Evolutionary conservation across 2,888 invertebrate genomes (phyloP), one percentile per base, ranked within the genome.

Genomic region (Mesopsocus fuscifrons): DNA sequence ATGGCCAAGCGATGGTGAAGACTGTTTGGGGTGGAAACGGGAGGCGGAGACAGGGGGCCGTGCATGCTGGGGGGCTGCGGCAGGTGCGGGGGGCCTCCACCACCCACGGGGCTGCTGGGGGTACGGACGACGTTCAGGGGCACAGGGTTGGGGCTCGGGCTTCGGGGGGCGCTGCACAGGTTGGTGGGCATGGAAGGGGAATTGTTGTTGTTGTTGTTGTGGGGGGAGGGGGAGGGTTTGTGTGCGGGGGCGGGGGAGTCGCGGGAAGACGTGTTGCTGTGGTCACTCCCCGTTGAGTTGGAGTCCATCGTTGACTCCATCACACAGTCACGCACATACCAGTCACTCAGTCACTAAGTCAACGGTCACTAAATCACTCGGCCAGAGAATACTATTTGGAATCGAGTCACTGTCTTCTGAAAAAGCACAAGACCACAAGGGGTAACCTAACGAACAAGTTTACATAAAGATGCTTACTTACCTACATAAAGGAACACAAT

Each of bases 1-100:
- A 69, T 64, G 21, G 66, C 69, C 57, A 76, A 67, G 43, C 73
- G 68, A 18, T 38, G 38, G n/a, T 38, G 38, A 48, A 49, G 45
- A 49, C 49, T 46, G 47, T 48, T 23, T 49, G 51, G 45, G 48
- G 69, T 69, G 42, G 71, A 67, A 41, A 74, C 66, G 44, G 74
- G 76, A 49, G 74, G 74, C 40, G 43, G 43, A 9, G 43, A 43
- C 35, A 32, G 32, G 23, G 53, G 77, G 72, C 52, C 59, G 56
- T 49, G 59, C 57, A 48, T 58, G 56, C 44, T 55, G 55, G 58
- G 61, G 32, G 56, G 57, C 50, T 64, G 65, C 45, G 67, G 66
- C 44, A 65, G 62, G 34, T 64, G 63, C 48, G 63, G 51, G 41
- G 62, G 63, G 47, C 59, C 60, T 16, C 61, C 21, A n/a, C 40